These are phyloP conservation scores for Blastobasis lacticolella DNA, from an alignment of 2,888 invertebrate genomes.

Conservation along the genomic window DNA sequence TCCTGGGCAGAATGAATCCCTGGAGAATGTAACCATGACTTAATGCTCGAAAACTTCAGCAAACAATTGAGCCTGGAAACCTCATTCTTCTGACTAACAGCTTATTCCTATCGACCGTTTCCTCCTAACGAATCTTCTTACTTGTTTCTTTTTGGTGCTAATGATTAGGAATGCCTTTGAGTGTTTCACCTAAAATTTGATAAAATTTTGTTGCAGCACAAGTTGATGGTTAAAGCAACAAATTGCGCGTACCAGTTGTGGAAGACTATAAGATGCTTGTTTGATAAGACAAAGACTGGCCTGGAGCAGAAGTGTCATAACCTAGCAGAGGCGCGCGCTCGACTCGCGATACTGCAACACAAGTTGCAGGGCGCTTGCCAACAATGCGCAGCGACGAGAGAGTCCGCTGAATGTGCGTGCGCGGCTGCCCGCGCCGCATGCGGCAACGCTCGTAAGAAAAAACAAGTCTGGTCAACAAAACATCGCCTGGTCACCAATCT, in stretches of 20 bases:
- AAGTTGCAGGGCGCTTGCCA: constrained; percentile 76
- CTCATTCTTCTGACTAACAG: too few relatives aligned
- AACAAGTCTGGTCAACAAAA: too few relatives aligned
- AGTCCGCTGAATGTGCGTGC: constrained; percentile 79
- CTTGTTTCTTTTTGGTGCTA: too few relatives aligned
- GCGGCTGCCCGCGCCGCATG: constrained; percentile 80
- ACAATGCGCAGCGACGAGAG: constrained; percentile 78
- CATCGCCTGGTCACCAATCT: too few relatives aligned
- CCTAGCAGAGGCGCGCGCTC: constrained; percentile 78
- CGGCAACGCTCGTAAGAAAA: constrained; percentile 57
- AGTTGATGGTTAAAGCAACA: constrained; percentile 54
- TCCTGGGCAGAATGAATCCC: too few relatives aligned
- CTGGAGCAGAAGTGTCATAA: constrained; percentile 79
- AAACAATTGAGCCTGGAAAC: too few relatives aligned
- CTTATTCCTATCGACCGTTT: too few relatives aligned
- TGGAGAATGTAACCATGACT: too few relatives aligned
- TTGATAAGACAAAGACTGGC: constrained; percentile 70
- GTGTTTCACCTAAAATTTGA: too few relatives aligned
- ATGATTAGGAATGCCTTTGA: too few relatives aligned
- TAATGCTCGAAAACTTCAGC: too few relatives aligned
- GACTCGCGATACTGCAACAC: constrained; percentile 76
- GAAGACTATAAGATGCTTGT: constrained; percentile 74
- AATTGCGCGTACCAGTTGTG: constrained; percentile 74
- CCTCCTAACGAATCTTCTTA: too few relatives aligned
- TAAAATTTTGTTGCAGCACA: constrained; percentile 35